Evolutionary conservation across 2,888 invertebrate genomes (phyloP).

Genomic region (Machimus rusticus): DNA sequence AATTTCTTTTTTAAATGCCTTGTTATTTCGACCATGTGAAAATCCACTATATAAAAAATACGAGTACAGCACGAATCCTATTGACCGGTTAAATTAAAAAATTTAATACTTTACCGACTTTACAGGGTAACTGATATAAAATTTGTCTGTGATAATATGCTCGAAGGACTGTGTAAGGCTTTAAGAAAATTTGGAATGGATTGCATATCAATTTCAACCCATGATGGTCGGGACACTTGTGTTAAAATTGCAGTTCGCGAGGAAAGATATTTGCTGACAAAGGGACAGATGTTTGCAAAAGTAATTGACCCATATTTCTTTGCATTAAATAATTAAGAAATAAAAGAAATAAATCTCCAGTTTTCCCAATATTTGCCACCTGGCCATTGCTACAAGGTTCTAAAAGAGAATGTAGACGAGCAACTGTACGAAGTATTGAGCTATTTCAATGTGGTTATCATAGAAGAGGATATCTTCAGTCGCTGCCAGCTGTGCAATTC

Average conservation of each 20-base stretch:
- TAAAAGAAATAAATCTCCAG: conserved; percentile 51
- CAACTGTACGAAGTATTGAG: conserved; percentile 73
- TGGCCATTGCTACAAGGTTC: conserved; percentile 65
- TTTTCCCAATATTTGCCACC: conserved; percentile 50
- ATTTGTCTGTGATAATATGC: conserved; percentile 70
- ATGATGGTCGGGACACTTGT: conserved; percentile 65
- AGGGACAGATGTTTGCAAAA: conserved; percentile 63
- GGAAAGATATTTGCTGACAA: conserved; percentile 67
- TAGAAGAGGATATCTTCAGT: conserved; percentile 72
- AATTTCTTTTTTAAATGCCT: neutral
- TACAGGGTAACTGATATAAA: conserved; percentile 53
- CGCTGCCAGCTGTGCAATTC: conserved; percentile 73
- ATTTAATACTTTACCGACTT: neutral
- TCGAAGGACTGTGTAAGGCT: conserved; percentile 68
- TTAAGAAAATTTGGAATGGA: conserved; percentile 72
- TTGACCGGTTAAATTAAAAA: neutral
- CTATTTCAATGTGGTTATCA: conserved; percentile 71
- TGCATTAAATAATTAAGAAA: neutral
- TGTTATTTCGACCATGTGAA: neutral
- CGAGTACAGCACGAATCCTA: neutral
- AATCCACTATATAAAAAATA: neutral
- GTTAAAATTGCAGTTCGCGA: conserved; percentile 65
- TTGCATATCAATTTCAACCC: conserved; percentile 65
- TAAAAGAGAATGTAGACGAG: conserved; percentile 66
- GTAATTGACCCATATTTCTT: conserved; percentile 54